Evolutionary conservation across 1,140 invertebrate species (phyloP).

Genomic region (Oreohelix idahoensis): DNA sequence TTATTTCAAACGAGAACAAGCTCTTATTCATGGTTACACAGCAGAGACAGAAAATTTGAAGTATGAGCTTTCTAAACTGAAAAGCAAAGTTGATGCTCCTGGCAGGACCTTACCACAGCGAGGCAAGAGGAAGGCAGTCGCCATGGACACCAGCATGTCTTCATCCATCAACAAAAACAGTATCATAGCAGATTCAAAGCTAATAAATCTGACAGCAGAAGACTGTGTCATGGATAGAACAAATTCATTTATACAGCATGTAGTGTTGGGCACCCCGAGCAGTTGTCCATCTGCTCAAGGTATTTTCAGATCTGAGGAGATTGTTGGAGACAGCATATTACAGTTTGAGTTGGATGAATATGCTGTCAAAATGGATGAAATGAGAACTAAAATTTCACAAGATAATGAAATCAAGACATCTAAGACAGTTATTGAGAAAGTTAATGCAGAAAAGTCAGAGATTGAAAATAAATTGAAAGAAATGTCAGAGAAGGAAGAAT

Average conservation of each 20-base stretch:
- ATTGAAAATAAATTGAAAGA: constrained; percentile 15
- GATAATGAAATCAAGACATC: constrained; percentile 33
- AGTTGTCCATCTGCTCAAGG: neutral
- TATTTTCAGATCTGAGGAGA: constrained; percentile 11
- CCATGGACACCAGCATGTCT: neutral
- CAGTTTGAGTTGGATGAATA: constrained; percentile 34
- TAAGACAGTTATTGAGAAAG: constrained; percentile 28
- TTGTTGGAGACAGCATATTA: constrained; percentile 23
- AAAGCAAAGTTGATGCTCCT: neutral
- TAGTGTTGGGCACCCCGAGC: constrained; percentile 33
- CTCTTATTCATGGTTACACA: constrained; percentile 64
- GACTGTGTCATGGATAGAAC: neutral
- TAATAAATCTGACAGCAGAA: neutral
- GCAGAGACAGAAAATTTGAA: constrained; percentile 62
- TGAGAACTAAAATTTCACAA: constrained; percentile 41
- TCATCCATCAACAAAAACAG: neutral
- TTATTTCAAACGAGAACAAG: constrained; percentile 56
- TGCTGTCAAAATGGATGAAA: constrained; percentile 31
- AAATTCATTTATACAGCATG: constrained; percentile 30
- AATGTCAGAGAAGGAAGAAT: neutral
- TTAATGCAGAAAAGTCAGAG: constrained; percentile 23
- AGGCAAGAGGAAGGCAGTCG: constrained; percentile 20
- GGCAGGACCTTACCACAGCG: neutral
- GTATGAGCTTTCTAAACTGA: constrained; percentile 46
- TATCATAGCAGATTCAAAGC: neutral